Conservation (phyloP, 2,113 vertebrate species). For the Paratilapia polleni region DNA sequence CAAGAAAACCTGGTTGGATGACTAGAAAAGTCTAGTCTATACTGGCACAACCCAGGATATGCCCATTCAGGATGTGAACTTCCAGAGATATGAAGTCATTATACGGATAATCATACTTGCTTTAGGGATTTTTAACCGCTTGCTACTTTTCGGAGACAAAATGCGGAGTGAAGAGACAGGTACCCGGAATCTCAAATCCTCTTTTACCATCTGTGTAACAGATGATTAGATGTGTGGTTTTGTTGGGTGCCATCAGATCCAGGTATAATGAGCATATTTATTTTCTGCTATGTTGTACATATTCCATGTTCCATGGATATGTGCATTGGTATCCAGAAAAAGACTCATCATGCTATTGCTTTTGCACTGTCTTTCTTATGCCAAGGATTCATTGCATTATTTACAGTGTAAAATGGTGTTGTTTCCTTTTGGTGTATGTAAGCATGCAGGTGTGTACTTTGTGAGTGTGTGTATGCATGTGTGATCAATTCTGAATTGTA, state of each 20-base stretch:
- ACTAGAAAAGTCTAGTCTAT: conserved; percentile 32
- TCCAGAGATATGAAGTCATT: conserved; percentile 24
- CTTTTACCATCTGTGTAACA: conserved; percentile 36
- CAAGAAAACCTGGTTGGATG: conserved; percentile 35
- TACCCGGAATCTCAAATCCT: conserved; percentile 16
- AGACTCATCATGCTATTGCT: conserved; percentile 66
- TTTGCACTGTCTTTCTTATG: conserved; percentile 78
- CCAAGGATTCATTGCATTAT: conserved; percentile 79
- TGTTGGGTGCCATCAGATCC: conserved; percentile 53
- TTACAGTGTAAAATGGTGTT: conserved; percentile 50
- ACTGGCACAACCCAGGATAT: conserved; percentile 26
- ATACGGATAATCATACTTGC: conserved; percentile 53
- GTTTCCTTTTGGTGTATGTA: conserved; percentile 53
- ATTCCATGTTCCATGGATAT: conserved; percentile 42
- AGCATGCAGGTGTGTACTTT: conserved; percentile 66
- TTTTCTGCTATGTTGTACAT: conserved; percentile 51
- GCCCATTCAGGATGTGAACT: conserved; percentile 60
- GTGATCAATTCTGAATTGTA: conserved; percentile 61
- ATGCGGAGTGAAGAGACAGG: neutral
- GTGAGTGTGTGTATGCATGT: conserved; percentile 66
- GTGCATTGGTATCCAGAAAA: conserved; percentile 48
- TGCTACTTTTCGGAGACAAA: conserved; percentile 17
- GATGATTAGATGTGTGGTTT: conserved; percentile 42
- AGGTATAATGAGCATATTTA: conserved; percentile 55
- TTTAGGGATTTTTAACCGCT: conserved; percentile 46